phyloP scores from a whole-genome alignment of 2,888 invertebrate species.

The Leptogaster cylindrica region DNA sequence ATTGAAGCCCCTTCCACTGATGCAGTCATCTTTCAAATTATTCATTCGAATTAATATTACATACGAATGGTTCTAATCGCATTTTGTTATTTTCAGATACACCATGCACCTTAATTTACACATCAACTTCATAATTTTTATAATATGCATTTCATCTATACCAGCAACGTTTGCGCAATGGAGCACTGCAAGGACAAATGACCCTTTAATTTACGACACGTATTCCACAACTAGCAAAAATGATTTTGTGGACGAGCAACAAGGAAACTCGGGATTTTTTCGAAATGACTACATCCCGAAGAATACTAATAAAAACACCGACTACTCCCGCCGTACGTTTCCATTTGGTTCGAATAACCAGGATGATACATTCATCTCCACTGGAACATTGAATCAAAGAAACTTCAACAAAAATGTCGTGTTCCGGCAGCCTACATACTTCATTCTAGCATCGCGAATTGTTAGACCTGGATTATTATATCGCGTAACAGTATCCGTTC shows the following conservation, averaged over 20 bases:
- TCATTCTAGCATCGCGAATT: constrained; percentile 89
- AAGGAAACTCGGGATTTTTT: neutral
- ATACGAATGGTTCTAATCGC: no score
- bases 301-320: constrained; percentile 20
- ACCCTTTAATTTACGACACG: neutral
- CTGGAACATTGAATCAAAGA: neutral
- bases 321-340: constrained; percentile 5
- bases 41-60: no score
- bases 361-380: neutral
- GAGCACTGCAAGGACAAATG: neutral
- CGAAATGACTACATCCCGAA: neutral
- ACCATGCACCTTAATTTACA: no score
- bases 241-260: neutral
- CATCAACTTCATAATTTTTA: neutral
- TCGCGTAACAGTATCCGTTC: constrained; percentile 83
- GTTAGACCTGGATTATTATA: constrained; percentile 92
- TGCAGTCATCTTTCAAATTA: no score
- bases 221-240: constrained; percentile 13
- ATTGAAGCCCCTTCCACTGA: no score
- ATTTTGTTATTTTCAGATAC: no score
- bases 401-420: neutral
- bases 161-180: constrained; percentile 6
- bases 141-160: neutral
- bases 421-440: constrained; percentile 72
- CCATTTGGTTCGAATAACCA: neutral